Conservation (phyloP, 1,140 invertebrate species). For the Ostrea denselamellosa region DNA sequence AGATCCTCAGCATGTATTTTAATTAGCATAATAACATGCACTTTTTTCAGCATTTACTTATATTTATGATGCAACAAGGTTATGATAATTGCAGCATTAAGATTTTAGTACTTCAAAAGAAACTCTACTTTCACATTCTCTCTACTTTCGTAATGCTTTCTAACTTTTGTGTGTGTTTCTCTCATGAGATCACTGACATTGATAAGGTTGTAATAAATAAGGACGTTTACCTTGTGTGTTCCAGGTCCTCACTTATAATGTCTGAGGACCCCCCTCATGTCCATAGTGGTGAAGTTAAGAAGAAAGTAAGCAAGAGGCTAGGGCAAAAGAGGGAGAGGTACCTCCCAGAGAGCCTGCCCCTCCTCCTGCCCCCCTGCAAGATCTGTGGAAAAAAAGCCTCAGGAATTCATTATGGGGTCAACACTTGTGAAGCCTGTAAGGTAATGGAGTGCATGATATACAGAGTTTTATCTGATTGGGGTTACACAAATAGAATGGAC, state of each 20-base stretch:
- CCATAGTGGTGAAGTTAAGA: background rate
- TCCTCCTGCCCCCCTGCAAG: constrained; percentile 73
- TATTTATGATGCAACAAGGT: no score
- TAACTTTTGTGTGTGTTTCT: background rate
- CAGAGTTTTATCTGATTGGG: background rate
- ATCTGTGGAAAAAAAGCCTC: constrained; percentile 79
- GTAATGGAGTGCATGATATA: constrained; percentile 51
- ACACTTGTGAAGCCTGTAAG: constrained; percentile 80
- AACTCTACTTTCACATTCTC: no score
- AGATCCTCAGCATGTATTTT: no score
- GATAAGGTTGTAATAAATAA: background rate
- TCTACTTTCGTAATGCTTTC: no score
- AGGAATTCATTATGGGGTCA: constrained; percentile 80
- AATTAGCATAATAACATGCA: no score
- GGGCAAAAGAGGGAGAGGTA: constrained; percentile 18
- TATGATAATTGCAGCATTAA: no score
- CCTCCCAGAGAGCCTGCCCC: constrained; percentile 29
- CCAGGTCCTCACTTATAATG: background rate
- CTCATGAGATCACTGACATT: background rate
- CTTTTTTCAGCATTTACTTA: no score
- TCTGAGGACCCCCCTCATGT: background rate
- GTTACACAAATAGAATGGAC: no score
- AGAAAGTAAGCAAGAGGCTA: constrained; percentile 15
- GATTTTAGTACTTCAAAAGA: no score
- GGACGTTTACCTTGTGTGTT: background rate